Evolutionary conservation across 1,140 invertebrate species (phyloP).

Genomic region (Thalassaphorura encarpata): DNA sequence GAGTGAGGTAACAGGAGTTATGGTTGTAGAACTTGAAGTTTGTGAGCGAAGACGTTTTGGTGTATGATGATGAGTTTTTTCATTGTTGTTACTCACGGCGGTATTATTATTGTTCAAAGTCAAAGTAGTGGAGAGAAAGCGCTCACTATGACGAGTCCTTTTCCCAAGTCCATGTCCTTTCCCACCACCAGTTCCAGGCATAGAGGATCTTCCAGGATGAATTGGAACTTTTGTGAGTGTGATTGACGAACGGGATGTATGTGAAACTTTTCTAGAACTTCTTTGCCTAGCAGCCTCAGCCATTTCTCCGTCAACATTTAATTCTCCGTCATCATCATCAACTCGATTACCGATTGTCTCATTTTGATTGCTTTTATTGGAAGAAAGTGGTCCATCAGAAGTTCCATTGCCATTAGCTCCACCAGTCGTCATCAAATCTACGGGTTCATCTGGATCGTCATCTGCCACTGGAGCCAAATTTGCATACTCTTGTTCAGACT

Average conservation of each 20-base stretch:
- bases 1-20: conserved; percentile 20
- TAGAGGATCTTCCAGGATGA: too few relatives aligned
- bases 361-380: conserved; percentile 2
- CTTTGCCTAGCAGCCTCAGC: too few relatives aligned
- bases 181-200: background rate
- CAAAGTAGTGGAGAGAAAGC: background rate
- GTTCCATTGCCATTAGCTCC: background rate
- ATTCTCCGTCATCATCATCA: conserved; percentile 18
- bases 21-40: too few relatives aligned
- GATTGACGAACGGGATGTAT: too few relatives aligned
- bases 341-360: conserved; percentile 13
- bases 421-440: conserved; percentile 15
- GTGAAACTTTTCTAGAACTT: too few relatives aligned
- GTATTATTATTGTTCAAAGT: too few relatives aligned
- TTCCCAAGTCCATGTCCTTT: background rate
- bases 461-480: conserved; percentile 13
- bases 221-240: too few relatives aligned
- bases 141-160: background rate
- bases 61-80: conserved; percentile 15
- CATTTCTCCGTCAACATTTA: conserved; percentile 21
- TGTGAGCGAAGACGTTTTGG: conserved; percentile 25
- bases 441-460: conserved; percentile 14
- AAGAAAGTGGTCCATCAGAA: conserved; percentile 10
- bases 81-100: conserved; percentile 24
- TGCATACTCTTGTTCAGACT: conserved; percentile 24